Percentiles rank a stretch among this genome's conserved stretches.
phyloP scores from a whole-genome alignment of 2,888 invertebrate genomes.

The Noctua janthe region DNA sequence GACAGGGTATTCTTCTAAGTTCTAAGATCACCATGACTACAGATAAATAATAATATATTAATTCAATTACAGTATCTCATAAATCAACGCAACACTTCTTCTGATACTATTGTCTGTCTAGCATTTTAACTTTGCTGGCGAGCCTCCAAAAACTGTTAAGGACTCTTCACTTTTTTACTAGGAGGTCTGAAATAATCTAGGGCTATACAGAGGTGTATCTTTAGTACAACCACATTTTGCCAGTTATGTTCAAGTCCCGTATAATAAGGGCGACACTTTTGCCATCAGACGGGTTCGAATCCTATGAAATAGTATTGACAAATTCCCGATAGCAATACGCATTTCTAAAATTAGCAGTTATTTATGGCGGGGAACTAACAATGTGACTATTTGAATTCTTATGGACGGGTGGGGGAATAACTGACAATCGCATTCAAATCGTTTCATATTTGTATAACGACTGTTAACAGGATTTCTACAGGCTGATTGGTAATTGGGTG shows the following conservation, averaged over 20 bases:
- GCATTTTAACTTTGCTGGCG: constrained; percentile 69
- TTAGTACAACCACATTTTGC: neutral
- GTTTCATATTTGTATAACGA: too few relatives aligned
- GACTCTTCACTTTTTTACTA: constrained; percentile 71
- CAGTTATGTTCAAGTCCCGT: neutral
- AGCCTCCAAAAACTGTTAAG: constrained; percentile 73
- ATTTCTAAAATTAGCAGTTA: neutral
- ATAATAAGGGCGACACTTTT: too few relatives aligned
- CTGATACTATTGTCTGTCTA: constrained; percentile 68
- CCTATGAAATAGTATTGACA: neutral
- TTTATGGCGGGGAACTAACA: neutral
- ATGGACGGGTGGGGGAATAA: neutral
- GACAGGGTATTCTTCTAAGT: constrained; percentile 3
- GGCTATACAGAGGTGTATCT: neutral
- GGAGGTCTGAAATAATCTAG: constrained; percentile 29
- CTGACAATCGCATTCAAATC: neutral
- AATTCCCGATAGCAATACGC: neutral
- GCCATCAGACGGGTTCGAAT: neutral
- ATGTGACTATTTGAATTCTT: neutral
- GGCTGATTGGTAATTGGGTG: too few relatives aligned
- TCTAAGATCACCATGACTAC: constrained; percentile 23
- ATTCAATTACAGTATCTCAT: constrained; percentile 59
- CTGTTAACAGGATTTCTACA: too few relatives aligned
- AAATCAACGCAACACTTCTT: constrained; percentile 66
- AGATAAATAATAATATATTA: constrained; percentile 20